Evolutionary conservation across 2,888 invertebrate species (phyloP), one percentile per base, ranked within the genome.

Genomic region (Sicus ferrugineus): DNA sequence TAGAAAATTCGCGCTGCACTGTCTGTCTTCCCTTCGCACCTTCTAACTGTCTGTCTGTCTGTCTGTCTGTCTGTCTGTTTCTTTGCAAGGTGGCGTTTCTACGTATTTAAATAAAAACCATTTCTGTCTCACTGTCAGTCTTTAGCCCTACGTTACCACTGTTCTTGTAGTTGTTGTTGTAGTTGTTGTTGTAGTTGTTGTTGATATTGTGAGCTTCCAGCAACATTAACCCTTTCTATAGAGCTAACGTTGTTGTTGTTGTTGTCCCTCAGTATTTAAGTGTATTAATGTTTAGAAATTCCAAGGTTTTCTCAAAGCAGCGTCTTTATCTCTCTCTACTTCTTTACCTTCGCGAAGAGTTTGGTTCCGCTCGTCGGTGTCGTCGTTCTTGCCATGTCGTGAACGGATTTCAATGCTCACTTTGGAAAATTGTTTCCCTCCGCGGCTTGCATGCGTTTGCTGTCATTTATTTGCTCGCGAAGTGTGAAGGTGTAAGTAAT

Each of bases 401-500:
- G 54, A 34, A 26, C 65, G 31, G 77, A 77, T 77, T 79, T 81
- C 80, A 78, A 79, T 77, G 78, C 80, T 79, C 79, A 81, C 81
- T 81, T 81, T 78, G 74, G 80, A 74, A 81, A 80, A 81, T 81
- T 81, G 77, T 76, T 69, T 76, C 76, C 73, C 74, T 75, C 75
- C 72, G 70, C 72, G 72, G 73, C 72, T 72, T 73, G 66, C 72
- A 54, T 54, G 70, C n/a, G n/a, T 77, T 74, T 75, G 73, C 26
- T 59, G 50, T 30, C 59, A 73, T 28, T 46, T 42, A 26, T 23
- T 31, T 23, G 34, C 34, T 48, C 67, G 48, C 31, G 62, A 68
- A 54, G 62, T 68, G 62, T 54, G 38, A 68, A 68, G 52, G 62
- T 62, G 62, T 68, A 54, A 62, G 68, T 62, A 68, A 68, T 68